Evolutionary conservation across 2,888 invertebrate genomes (phyloP).

Genomic region (Melangyna quadrimaculata): DNA sequence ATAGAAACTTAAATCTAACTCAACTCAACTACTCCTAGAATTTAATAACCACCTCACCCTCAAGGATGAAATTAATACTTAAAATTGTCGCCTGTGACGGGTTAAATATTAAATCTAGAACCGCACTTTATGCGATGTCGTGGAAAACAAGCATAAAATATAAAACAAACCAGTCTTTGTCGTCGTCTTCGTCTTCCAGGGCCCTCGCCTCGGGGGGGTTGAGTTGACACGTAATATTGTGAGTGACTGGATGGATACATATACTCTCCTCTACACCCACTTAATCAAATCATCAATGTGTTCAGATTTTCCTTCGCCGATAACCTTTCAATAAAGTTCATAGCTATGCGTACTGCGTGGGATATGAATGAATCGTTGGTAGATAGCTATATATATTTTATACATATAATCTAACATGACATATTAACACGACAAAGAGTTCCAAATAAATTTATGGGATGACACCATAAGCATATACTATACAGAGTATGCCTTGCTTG

Average conservation of each 20-base stretch:
- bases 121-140: constrained; percentile 38
- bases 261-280: constrained; percentile 42
- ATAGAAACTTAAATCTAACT: neutral
- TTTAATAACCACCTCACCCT: neutral
- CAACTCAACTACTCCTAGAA: neutral
- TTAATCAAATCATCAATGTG: constrained; percentile 45
- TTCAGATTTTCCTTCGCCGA: constrained; percentile 33
- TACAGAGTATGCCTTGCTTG: neutral
- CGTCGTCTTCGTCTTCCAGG: neutral
- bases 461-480: neutral
- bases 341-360: constrained; percentile 40
- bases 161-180: constrained; percentile 43
- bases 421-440: constrained; percentile 10
- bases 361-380: neutral
- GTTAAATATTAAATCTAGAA: constrained; percentile 25
- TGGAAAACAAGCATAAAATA: constrained; percentile 46
- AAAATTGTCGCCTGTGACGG: constrained; percentile 22
- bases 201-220: neutral
- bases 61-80: constrained; percentile 15
- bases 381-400: neutral
- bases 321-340: constrained; percentile 53
- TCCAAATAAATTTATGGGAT: constrained; percentile 20
- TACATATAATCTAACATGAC: neutral
- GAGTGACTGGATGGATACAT: constrained; percentile 21
- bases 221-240: constrained; percentile 11